Evolutionary conservation across 2,113 vertebrate species (phyloP).

Genomic region (Paradoxurus hermaphroditus): DNA sequence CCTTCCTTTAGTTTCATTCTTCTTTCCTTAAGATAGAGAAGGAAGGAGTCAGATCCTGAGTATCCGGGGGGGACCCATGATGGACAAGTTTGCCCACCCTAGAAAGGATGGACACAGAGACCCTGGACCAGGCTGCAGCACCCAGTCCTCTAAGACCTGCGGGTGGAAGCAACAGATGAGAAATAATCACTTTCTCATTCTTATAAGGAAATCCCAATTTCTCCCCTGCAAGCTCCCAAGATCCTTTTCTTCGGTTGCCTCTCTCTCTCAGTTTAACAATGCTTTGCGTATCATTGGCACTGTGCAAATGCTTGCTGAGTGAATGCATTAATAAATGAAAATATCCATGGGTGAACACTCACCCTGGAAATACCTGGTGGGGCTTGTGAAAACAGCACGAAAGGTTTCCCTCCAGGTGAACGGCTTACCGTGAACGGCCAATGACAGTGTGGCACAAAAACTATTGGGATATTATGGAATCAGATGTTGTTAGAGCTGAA

Average conservation of each 20-base stretch:
- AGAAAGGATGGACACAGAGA: not conserved
- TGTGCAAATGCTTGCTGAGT: not conserved
- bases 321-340: not conserved
- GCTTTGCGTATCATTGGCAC: not conserved
- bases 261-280: not conserved
- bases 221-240: not conserved
- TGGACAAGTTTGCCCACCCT: not conserved
- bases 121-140: not conserved
- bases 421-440: not conserved
- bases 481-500: not conserved
- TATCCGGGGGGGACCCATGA: not conserved
- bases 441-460: not conserved
- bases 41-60: not conserved
- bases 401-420: not conserved
- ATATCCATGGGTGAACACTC: not conserved
- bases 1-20: not conserved
- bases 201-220: not conserved
- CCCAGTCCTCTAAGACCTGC: not conserved
- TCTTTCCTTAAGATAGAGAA: not conserved
- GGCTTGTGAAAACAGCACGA: not conserved
- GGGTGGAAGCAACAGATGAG: not conserved
- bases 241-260: not conserved
- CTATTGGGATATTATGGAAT: not conserved
- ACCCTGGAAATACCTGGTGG: not conserved
- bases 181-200: not conserved